Evolutionary conservation across 2,888 invertebrate genomes (phyloP).

Genomic region (Andricus quercusramuli): DNA sequence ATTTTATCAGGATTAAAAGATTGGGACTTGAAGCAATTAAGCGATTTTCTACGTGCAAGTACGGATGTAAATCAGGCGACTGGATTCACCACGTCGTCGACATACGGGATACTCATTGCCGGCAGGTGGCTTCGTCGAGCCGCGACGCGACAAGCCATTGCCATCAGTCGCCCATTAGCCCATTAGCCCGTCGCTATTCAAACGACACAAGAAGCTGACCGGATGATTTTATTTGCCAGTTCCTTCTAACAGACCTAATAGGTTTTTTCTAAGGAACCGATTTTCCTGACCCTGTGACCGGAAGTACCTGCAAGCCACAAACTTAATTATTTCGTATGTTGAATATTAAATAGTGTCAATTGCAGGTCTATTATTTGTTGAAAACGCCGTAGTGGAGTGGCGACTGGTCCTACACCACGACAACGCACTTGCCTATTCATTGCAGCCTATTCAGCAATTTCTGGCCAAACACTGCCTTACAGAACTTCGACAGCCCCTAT

Average conservation of each 20-base stretch:
- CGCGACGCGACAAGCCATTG: constrained; percentile 77
- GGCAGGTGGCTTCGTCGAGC: constrained; percentile 75
- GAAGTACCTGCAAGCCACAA: constrained; percentile 50
- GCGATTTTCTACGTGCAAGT: constrained; percentile 55
- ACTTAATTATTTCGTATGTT: no score
- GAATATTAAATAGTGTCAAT: no score
- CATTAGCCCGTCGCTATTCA: constrained; percentile 46
- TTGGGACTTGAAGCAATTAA: constrained; percentile 50
- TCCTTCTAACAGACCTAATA: not conserved
- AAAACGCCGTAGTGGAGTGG: no score
- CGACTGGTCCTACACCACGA: no score
- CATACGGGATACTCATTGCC: constrained; percentile 64
- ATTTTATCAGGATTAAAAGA: not conserved
- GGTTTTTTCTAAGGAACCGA: not conserved
- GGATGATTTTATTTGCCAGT: constrained; percentile 47
- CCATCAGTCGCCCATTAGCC: constrained; percentile 77
- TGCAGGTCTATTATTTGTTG: no score
- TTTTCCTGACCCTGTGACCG: constrained; percentile 31
- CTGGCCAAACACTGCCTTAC: no score
- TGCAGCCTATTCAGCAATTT: no score
- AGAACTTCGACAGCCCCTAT: no score
- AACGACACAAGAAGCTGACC: constrained; percentile 52
- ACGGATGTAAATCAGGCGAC: constrained; percentile 64
- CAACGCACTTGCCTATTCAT: no score
- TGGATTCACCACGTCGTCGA: constrained; percentile 51